Evolutionary conservation across 2,888 invertebrate genomes (phyloP).

Genomic region (Dilophus febrilis): DNA sequence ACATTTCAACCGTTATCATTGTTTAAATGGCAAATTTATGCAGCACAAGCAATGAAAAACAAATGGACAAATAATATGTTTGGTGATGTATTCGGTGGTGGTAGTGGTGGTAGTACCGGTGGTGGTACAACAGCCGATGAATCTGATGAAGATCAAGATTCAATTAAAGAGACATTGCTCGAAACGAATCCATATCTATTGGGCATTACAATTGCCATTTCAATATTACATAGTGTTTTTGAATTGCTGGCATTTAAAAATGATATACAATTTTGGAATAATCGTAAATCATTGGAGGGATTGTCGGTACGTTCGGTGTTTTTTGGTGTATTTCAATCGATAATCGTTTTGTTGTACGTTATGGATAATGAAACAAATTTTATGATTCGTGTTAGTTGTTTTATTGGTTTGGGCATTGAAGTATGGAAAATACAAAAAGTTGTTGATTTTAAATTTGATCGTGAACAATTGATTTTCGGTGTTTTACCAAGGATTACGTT

Average conservation of each 20-base stretch:
- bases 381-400: constrained; percentile 85
- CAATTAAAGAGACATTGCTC: constrained; percentile 80
- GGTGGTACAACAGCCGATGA: constrained; percentile 42
- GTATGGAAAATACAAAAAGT: constrained; percentile 99
- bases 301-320: constrained; percentile 95
- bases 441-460: constrained; percentile 62
- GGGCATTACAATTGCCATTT: constrained; percentile 78
- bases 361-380: constrained; percentile 98
- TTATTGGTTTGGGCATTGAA: constrained; percentile 88
- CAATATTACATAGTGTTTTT: constrained; percentile 91
- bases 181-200: constrained; percentile 95
- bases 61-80: constrained; percentile 53
- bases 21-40: constrained; percentile 97
- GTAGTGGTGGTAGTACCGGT: constrained; percentile 26
- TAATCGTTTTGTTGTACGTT: constrained; percentile 90
- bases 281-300: constrained; percentile 89
- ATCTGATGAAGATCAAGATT: constrained; percentile 74
- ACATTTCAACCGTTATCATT: constrained; percentile 82
- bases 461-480: constrained; percentile 57
- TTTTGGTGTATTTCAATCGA: constrained; percentile 94
- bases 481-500: constrained; percentile 63
- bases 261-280: constrained; percentile 99
- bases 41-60: constrained; percentile 85
- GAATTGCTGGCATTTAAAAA: constrained; percentile 98
- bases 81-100: constrained; percentile 45